phyloP scores from a whole-genome alignment of 2,113 vertebrate genomes.

The Colistium nudipinnis region DNA sequence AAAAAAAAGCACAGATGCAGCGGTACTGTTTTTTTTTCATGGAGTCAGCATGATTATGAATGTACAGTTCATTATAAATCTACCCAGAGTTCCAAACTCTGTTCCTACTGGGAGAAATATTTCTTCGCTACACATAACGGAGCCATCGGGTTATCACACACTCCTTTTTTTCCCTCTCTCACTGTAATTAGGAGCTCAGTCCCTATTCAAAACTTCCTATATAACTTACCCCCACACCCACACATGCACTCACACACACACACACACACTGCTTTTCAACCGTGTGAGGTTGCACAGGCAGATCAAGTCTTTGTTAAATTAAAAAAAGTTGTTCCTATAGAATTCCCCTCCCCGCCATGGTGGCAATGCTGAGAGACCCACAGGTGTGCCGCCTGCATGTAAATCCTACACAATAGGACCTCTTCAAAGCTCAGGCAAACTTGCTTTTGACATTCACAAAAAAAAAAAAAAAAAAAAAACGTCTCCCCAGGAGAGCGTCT shows the following conservation, averaged over 20 bases:
- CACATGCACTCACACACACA: constrained; percentile 13
- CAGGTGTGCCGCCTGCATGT: constrained; percentile 48
- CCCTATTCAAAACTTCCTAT: constrained; percentile 39
- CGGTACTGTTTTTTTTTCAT: constrained; percentile 37
- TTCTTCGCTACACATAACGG: constrained; percentile 26
- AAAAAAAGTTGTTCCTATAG: constrained; percentile 18
- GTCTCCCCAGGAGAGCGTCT: constrained; percentile 30
- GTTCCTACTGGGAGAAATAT: constrained; percentile 42
- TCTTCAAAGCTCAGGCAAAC: constrained; percentile 59
- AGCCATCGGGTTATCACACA: constrained; percentile 51
- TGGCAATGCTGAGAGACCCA: constrained; percentile 48
- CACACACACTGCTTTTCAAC: background rate
- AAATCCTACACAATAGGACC: constrained; percentile 36
- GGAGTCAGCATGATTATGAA: constrained; percentile 75
- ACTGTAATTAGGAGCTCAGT: constrained; percentile 49
- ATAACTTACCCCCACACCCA: constrained; percentile 8
- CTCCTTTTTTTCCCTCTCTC: constrained; percentile 19
- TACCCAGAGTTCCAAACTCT: constrained; percentile 39
- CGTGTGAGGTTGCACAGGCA: constrained; percentile 4
- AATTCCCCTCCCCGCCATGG: constrained; percentile 36
- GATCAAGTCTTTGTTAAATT: constrained; percentile 9
- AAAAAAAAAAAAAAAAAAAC: constrained; percentile 42
- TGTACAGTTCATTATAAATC: constrained; percentile 68
- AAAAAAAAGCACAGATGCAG: constrained; percentile 52
- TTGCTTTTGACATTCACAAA: constrained; percentile 47